phyloP scores from a whole-genome alignment of 2,888 invertebrate genomes.

The Cylloceria caligata region DNA sequence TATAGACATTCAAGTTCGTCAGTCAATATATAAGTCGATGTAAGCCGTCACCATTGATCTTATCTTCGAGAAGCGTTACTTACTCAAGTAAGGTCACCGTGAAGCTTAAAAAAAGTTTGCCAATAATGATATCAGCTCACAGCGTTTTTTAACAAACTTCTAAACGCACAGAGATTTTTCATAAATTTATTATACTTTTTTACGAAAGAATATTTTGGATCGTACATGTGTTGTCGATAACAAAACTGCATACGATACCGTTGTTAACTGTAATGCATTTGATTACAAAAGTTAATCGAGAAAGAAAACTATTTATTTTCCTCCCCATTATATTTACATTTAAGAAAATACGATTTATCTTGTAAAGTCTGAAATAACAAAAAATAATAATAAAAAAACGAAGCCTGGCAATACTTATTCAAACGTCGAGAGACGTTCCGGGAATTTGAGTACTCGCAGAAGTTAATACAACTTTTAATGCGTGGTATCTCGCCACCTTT shows the following conservation, averaged over 20 bases:
- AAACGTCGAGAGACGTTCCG: conserved; percentile 15
- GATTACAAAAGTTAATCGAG: background rate
- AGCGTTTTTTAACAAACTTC: no score
- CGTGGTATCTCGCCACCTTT: conserved; percentile 32
- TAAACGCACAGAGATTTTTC: background rate
- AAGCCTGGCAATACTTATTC: conserved; percentile 14
- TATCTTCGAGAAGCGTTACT: conserved; percentile 11
- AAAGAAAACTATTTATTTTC: background rate
- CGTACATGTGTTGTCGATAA: background rate
- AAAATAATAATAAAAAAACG: conserved; percentile 25
- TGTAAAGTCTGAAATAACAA: conserved; percentile 5
- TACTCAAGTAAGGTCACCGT: background rate
- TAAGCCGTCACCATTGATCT: conserved; percentile 5
- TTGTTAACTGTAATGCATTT: background rate
- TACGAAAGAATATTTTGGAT: background rate
- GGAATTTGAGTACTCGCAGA: conserved; percentile 27
- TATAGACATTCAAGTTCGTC: background rate
- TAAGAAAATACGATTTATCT: conserved; percentile 6
- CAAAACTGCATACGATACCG: background rate
- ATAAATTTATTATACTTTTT: background rate
- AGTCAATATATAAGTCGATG: background rate
- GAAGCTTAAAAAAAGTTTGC: background rate
- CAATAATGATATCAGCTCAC: conserved; percentile 18
- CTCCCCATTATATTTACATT: background rate
- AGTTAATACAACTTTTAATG: conserved; percentile 66